These are phyloP conservation scores for Pterocles gutturalis DNA, from an alignment of 2,113 vertebrate genomes.

Conservation along the genomic window DNA sequence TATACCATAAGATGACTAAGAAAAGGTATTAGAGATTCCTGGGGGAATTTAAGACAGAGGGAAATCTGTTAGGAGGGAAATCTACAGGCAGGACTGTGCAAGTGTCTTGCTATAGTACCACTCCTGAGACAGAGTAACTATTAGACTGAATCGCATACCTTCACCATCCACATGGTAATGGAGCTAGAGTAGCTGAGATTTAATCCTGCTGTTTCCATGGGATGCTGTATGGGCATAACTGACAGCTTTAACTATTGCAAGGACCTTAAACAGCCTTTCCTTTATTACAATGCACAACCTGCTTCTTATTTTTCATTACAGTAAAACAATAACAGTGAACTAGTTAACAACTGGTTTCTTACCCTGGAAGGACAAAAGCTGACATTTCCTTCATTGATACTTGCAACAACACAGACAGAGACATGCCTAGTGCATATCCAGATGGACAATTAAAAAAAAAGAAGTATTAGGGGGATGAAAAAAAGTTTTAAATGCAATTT, in stretches of 20 bases:
- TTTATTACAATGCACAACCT: neutral
- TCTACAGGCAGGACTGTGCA: neutral
- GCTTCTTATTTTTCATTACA: neutral
- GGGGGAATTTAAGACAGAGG: neutral
- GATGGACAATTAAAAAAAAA: neutral
- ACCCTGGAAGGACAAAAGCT: neutral
- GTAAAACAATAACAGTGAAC: neutral
- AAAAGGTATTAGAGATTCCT: neutral
- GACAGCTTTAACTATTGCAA: neutral
- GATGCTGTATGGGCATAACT: neutral
- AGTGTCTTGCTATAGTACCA: neutral
- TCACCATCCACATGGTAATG: neutral
- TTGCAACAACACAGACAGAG: neutral
- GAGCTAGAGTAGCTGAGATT: neutral
- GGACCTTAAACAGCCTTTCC: neutral
- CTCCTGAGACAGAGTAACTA: neutral
- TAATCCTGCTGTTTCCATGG: neutral
- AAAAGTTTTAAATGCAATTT: neutral
- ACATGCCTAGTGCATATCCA: neutral
- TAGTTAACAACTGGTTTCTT: neutral
- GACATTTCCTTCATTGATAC: neutral
- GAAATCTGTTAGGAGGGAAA: neutral
- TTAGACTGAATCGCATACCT: neutral
- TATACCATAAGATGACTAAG: neutral
- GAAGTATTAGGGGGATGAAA: neutral